Evolutionary conservation across 2,797 vertebrate genomes (phyloP), one percentile per base, ranked within the genome.

Genomic region (Sphenodon punctatus): DNA sequence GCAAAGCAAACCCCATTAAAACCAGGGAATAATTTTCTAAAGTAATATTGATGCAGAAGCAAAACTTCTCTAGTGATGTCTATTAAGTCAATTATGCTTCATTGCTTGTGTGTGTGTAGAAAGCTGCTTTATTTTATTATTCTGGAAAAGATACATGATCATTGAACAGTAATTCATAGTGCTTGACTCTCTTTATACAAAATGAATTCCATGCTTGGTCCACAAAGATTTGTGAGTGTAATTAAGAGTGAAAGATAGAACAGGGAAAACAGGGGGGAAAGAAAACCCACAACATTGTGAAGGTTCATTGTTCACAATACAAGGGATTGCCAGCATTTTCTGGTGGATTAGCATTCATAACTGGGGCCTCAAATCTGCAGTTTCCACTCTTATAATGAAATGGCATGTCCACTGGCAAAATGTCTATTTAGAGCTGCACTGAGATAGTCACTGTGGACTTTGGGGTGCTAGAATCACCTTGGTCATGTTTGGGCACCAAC

Each of bases 131-230:
- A 49, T 64, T 80, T 72, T 65, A 65, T 80, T 73, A 27, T 49
- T 59, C 49, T 66, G 49, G 80, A 77, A 64, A 76, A 53, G 64
- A 63, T 11, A 43, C n/a, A 32, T 4, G n/a, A 64, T 56, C 20
- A 32, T 66, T 81, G 86, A 90, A 71, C 49, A 86, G 73, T 89
- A 88, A 78, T 11, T 23, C 27, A 55, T 42, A 69, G 15, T 20
- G n/a, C 8, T 63, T 2, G 2, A 81, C 42, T 2, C 46, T 41
- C 11, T 64, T 43, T 22, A 43, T 43, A 64, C 8, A 63, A 20
- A n/a, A 39, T 22, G 10, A 12, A 56, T 30, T 41, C 12, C 5
- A 56, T 75, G 69, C 79, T 46, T 30, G 67, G 61, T 90, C 66
- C 64, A 58, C 66, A 82, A 70, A 55, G 16, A 43, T 77, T 25